Evolutionary conservation across 2,888 invertebrate species (phyloP).

Genomic region (Auanema sp.): DNA sequence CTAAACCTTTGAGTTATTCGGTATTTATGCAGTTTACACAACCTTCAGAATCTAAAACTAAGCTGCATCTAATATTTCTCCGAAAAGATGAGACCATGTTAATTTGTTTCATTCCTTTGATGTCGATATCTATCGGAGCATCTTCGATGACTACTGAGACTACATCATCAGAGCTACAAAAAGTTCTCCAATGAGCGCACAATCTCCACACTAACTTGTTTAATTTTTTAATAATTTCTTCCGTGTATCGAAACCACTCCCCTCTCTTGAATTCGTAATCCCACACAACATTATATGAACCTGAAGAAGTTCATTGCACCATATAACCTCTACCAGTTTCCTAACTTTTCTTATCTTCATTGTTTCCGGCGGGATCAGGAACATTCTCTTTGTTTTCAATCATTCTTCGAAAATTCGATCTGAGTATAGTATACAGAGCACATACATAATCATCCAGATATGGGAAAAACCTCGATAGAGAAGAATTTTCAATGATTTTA

Average conservation of each 20-base stretch:
- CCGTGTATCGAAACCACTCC: conserved; percentile 18
- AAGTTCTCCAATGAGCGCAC: conserved; percentile 2
- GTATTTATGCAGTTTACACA: no score
- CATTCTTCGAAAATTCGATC: neutral
- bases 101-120: conserved; percentile 20
- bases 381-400: conserved; percentile 7
- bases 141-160: conserved; percentile 20
- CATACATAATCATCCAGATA: neutral
- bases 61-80: conserved; percentile 24
- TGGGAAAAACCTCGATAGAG: neutral
- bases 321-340: neutral
- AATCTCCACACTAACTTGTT: conserved; percentile 14
- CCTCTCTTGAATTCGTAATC: conserved; percentile 17
- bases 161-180: neutral
- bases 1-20: no score
- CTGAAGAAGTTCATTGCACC: no score
- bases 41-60: conserved; percentile 1
- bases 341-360: no score
- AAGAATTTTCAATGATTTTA: conserved; percentile 1
- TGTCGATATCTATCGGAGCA: conserved; percentile 16
- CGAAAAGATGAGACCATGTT: conserved; percentile 26
- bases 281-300: conserved; percentile 3
- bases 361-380: neutral
- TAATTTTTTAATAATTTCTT: conserved; percentile 14
- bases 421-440: neutral